Evolutionary conservation across 1,140 invertebrate species (phyloP).

Genomic region (Sesamia nonagrioides): DNA sequence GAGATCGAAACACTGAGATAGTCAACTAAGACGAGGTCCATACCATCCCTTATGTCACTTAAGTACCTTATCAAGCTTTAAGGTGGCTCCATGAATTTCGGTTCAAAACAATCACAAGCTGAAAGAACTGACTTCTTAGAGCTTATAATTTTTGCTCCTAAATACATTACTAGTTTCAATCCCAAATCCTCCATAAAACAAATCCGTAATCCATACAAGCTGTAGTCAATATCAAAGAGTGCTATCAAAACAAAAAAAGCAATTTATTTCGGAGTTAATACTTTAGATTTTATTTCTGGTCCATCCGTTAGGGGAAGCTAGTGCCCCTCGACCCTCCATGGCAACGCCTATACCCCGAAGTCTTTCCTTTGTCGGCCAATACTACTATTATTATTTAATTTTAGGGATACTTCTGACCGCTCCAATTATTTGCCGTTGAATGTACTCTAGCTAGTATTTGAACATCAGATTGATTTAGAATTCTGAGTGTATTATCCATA

Average conservation of each 20-base stretch:
- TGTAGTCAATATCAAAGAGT: not conserved
- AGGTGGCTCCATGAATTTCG: too few species aligned
- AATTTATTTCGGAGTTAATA: conserved; percentile 16
- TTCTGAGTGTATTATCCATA: not conserved
- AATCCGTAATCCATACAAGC: too few species aligned
- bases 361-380: conserved; percentile 1
- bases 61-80: too few species aligned
- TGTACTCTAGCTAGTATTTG: not conserved
- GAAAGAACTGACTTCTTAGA: too few species aligned
- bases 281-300: conserved; percentile 15
- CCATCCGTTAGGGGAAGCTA: conserved; percentile 12
- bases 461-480: not conserved
- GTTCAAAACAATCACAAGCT: too few species aligned
- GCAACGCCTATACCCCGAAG: conserved; percentile 6
- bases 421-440: not conserved
- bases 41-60: too few species aligned
- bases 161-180: too few species aligned
- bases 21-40: too few species aligned
- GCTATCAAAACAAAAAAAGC: not conserved
- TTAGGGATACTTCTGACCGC: not conserved
- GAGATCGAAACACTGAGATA: too few species aligned
- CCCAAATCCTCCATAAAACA: too few species aligned
- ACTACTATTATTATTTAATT: conserved; percentile 2
- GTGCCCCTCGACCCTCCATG: not conserved
- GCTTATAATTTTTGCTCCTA: too few species aligned